Base-by-base conservation (phyloP, 2,888 invertebrate genomes). In the Argyra leucocephala region DNA sequence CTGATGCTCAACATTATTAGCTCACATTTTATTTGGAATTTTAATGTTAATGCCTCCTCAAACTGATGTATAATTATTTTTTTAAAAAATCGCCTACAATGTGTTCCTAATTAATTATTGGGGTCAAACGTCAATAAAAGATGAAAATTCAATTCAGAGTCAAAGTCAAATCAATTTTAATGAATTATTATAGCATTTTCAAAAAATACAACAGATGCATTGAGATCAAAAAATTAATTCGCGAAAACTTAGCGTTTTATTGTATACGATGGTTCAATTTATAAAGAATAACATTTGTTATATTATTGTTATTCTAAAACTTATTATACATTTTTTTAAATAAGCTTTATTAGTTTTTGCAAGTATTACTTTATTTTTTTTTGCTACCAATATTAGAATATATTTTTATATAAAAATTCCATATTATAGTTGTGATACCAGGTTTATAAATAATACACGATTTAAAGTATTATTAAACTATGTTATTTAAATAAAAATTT, bases 11-110 rank as follows among this genome's bases (percentile, higher is more conserved):
- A 72, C 87, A 96, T 63, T 86, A n/a, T n/a, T 91, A 74, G 91
- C 96, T 37, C 85, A 91, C 74, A 93, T 96, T 64, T 83, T 99
- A 70, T 98, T 95, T 82, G 97, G 97, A 1, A 84, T 99, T 68
- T 84, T 99, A 48, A 99, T 99, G 99, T 80, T 99, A 72, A 82
- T 99, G 75, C n/a, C n/a, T n/a, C 99, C 99, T 63, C 99, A 99
- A 84, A 93, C 92, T 63, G 96, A 96, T 77, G 96, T 98, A 57
- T 99, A n/a, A n/a, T 98, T 82, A 88, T 89, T 75, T 88, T 90
- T 69, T 84, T 99, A 67, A 83, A 86, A 69, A 85, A 87, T 73
- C 84, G 96, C 23, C 84, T 97, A 31, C 87, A 90, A 74, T 91
- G 91, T 78, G 86, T 91, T 69, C 91, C 91, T n/a, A n/a, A n/a